Base-by-base conservation (phyloP, 1,140 invertebrate genomes). In the Leptinotarsa defecta region DNA sequence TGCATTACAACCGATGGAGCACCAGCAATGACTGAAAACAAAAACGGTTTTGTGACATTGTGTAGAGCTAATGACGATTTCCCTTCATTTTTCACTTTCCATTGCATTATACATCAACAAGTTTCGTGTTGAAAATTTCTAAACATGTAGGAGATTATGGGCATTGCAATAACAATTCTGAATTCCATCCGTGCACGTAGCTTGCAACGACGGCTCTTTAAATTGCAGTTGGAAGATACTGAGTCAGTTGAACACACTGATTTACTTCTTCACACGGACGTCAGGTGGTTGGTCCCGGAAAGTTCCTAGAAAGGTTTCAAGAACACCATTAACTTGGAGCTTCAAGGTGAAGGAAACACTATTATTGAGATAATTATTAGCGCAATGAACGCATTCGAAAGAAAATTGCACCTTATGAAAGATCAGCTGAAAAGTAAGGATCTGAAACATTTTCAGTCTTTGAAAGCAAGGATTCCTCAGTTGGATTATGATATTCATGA, bases 241-340 rank as follows among this genome's bases (percentile, higher is more conserved):
- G 75, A 74, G 48, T 69, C 67, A 19, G 61, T 19, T 27, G 48
- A 77, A 52, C 67, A 76, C 67, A 73, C 71, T 63, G 48, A 77
- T 74, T 76, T 77, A 74, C 43, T 68, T 74, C 65, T 77, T 13
- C 73, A 76, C 61, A 77, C 76, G 67, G 74, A 77, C 27, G 76
- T 76, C 15, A 77, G 76, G 73, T 77, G 76, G 76, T 77, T 77
- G 76, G 65, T 52, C 67, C 65, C 15, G 68, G 52, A 34, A 71
- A 75, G 3, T 24, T 24, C 22, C 22, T 2, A 24, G 22, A 24
- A 24, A 24, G 22, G 22, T 24, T 24, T 24, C 22, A 24, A 24
- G 22, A 24, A 24, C 22, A 24, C 22, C 22, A 24, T 24, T 24
- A 2, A 24, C 22, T 24, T 24, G 22, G 22, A 24, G 2, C 22